Evolutionary conservation across 2,888 invertebrate species (phyloP), one percentile per base, ranked within the genome.

Genomic region (Diplazon laetatorius): DNA sequence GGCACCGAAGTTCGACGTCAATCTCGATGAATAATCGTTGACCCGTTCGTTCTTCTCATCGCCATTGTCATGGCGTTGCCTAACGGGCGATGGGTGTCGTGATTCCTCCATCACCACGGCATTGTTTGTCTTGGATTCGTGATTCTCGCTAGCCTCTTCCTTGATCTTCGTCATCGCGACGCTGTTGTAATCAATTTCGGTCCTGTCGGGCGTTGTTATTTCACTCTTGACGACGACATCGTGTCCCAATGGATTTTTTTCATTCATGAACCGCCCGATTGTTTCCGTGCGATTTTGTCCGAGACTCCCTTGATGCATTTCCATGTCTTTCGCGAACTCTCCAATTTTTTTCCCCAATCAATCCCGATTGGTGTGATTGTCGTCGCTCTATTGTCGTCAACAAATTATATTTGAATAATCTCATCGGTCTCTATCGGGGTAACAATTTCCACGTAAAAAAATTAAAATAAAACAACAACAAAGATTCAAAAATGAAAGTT

Each of bases 231-330:
- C 84, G 68, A 71, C 69, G 2, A 78, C 66, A 69, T 80, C 71
- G n/a, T 71, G 68, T 59, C 57, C 66, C 63, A 70, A 22, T 22
- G 68, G 12, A 50, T 55, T 65, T 12, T 82, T 82, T 0, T 18
- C 9, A 1, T 48, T 59, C 76, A 78, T 60, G 39, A 65, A 46
- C 42, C 48, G 55, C 48, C 20, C 46, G 57, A 20, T 71, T 8
- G 48, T 14, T 9, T 39, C 57, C 12, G 35, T 48, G 44, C 44
- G 25, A 44, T 30, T 76, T 2, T n/a, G 59, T 66, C 87, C 89
- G 25, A 88, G 82, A 80, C 87, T 87, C 2, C 85, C 84, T 78
- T 89, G 87, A 84, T 89, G 90, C 90, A 88, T 89, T 59, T 78
- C 84, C 16, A 35, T 9, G 16, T 1, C 44, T 20, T n/a, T n/a